Base-by-base conservation (phyloP, 2,888 invertebrate species). In the Helicoverpa assulta region DNA sequence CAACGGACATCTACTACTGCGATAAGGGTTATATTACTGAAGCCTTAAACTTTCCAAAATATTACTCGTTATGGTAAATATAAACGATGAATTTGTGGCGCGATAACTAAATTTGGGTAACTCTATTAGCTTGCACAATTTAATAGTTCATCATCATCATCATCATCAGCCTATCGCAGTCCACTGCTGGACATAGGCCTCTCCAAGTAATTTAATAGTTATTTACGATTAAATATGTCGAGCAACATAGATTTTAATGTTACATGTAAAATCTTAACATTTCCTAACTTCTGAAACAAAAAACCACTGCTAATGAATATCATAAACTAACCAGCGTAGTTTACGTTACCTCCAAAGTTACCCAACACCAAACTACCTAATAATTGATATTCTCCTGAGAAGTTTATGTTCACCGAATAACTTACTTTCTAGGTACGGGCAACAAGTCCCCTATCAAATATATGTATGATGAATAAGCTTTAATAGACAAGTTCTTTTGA, bases 1-100 rank as follows among this genome's bases (percentile, higher is more conserved):
- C 62, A 70, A 75, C 67, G 73, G 73, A 73, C 68, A 69, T 75
- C 73, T 74, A 76, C 68, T 62, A 69, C 73, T 75, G 76, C 67
- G 66, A 65, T 67, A 73, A 75, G 67, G 72, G 61, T 72, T 19
- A 70, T 73, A 66, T 76, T 59, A 63, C 64, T 54, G 29, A 43
- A 52, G 53, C 53, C 29, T 59, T 43, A 67, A 57, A 72, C 67
- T 73, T 76, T 59, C 10, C 50, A 53, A 71, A 73, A 66, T 55
- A 70, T 50, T 51, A 68, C 50, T 72, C 54, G 14, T 63, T 33
- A 33, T 64, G 70, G 40, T 62, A 33, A 59, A 54, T 37, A 16
- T 21, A 57, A 67, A 26, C 66, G 52, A 74, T 69, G 51, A 40
- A 69, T 70, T 67, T 64, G 19, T 54, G 18, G 21, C n/a, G 14